These are phyloP conservation scores for Okapia johnstoni DNA, from an alignment of 2,113 vertebrate species.

Conservation along the genomic window DNA sequence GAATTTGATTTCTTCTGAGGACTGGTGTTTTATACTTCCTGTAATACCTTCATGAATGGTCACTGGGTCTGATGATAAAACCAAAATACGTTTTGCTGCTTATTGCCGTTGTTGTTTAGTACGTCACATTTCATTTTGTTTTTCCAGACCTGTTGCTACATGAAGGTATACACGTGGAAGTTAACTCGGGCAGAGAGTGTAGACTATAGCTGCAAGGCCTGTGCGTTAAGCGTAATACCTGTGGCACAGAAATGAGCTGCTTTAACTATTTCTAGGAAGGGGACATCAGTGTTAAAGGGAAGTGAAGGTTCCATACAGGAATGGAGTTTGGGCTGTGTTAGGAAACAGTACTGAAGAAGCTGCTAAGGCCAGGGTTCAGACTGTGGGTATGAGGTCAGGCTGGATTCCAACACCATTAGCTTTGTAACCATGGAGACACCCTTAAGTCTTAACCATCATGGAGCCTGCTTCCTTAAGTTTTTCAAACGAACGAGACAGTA, in stretches of 20 bases:
- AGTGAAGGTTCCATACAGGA: too few species aligned
- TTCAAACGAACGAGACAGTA: neutral
- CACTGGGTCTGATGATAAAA: neutral
- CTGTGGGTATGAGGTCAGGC: neutral
- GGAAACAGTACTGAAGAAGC: neutral
- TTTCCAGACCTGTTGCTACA: neutral
- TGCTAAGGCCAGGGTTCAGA: accelerated
- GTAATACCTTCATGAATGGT: neutral
- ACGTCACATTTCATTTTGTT: neutral
- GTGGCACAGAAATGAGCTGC: neutral
- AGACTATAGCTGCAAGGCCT: neutral
- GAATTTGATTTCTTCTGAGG: neutral
- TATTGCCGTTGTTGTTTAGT: neutral
- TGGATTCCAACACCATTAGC: neutral
- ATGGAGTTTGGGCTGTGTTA: neutral
- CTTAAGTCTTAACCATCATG: neutral
- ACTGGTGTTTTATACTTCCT: neutral
- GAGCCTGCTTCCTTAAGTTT: neutral
- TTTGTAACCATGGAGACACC: neutral
- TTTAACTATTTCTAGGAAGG: neutral
- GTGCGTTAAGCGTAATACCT: accelerated
- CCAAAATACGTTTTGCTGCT: neutral
- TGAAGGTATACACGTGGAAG: neutral
- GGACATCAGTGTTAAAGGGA: neutral
- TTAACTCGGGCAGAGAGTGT: neutral